Evolutionary conservation across 2,113 vertebrate species (phyloP), one percentile per base, ranked within the genome.

Genomic region (Trichomycterus rosablanca): DNA sequence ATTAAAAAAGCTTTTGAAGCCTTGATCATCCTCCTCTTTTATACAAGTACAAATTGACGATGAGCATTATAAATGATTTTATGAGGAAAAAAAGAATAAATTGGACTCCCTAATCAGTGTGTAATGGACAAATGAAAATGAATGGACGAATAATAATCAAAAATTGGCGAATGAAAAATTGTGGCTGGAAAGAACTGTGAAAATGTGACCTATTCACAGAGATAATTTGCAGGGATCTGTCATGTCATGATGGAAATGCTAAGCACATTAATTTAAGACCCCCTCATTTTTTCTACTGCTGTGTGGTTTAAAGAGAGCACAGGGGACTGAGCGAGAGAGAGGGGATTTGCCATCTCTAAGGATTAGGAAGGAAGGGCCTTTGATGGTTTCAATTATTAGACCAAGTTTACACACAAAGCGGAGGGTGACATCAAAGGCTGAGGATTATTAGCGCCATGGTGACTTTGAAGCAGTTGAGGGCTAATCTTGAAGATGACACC

Each of bases 381-480:
- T 78, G 69, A 78, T 76, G 71, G 67, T 76, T 78, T 78, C 74
- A 76, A 70, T 78, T 78, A 78, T 74, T 78, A 76, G 52, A 57
- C 60, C 28, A 57, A 73, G 74, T 74, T 76, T 78, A 65, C 68
- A 68, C 73, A 66, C 32, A 50, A 63, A 65, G 65, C 63, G 28
- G 63, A 67, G 43, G 64, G 60, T 26, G 68, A 66, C 72, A 76
- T 76, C 76, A 78, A 78, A 78, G 74, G 57, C 55, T 53, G 46
- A 35, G 40, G 59, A 65, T 32, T 69, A 76, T 78, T 74, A 76
- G 56, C 58, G 26, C 44, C 18, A 63, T 53, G 60, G 54, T 60
- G 72, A 72, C 70, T 72, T 45, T 10, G 32, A 67, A 40, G 59
- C 37, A 37, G 66, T 61, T 2, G 32, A 26, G 30, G 32, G 71